Evolutionary conservation across 2,888 invertebrate genomes (phyloP).

Genomic region (Nasonia oneida): DNA sequence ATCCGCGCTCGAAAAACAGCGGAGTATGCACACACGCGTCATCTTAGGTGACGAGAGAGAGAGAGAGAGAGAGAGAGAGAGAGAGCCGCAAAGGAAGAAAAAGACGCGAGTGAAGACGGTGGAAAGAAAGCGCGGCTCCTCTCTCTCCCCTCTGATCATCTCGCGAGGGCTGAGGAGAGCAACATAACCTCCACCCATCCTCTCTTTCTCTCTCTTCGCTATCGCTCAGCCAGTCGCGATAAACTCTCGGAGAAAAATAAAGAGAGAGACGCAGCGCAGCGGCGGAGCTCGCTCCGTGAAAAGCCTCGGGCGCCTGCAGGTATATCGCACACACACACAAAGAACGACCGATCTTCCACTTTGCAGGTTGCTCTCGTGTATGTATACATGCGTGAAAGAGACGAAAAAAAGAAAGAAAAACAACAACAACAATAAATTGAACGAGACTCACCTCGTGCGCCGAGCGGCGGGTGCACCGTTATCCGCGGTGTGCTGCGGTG

Average conservation of each 20-base stretch:
- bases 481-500: conserved; percentile 16
- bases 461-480: conserved; percentile 30
- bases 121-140: conserved; percentile 22
- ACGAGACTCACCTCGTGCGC: conserved; percentile 45
- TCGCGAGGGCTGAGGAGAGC: not conserved
- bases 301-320: not conserved
- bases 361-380: not conserved
- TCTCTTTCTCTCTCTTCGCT: conserved; percentile 13
- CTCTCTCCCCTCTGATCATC: conserved; percentile 3
- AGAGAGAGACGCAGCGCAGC: not conserved
- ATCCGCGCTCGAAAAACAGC: too few species aligned
- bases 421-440: not conserved
- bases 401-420: not conserved
- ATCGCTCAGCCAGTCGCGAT: not conserved
- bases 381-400: not conserved
- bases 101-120: not conserved
- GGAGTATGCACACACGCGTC: not conserved
- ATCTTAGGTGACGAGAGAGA: not conserved
- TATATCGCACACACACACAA: not conserved
- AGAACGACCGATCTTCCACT: conserved; percentile 12
- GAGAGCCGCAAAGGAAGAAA: not conserved
- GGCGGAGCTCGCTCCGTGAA: not conserved
- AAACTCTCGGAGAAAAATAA: conserved; percentile 1
- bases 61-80: conserved; percentile 4
- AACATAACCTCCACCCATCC: conserved; percentile 35